A percentile compares a stretch with the other conserved stretches of the same genome.
These are phyloP conservation scores for Palythoa grandiflora DNA, from an alignment of 92 coral and sea anemone genomes.

Conservation along the genomic window DNA sequence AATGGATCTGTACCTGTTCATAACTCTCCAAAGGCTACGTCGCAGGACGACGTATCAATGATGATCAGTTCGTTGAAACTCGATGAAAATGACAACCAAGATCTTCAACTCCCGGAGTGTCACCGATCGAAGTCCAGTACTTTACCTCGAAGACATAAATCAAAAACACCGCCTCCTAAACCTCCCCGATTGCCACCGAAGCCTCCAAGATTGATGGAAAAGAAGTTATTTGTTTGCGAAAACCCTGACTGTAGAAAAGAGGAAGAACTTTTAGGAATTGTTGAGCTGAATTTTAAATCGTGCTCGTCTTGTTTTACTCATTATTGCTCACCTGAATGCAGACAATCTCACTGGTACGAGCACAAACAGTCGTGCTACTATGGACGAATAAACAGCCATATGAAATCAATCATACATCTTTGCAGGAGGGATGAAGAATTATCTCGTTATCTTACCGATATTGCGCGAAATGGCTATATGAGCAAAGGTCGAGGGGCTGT, in stretches of 20 bases:
- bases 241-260: slow-evolving; percentile 89
- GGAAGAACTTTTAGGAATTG: slow-evolving; percentile 93
- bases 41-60: slow-evolving; percentile 52
- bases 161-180: slow-evolving; percentile 89
- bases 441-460: slow-evolving; percentile 74
- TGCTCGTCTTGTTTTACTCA: slow-evolving; percentile 97
- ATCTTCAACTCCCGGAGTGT: slow-evolving; percentile 14
- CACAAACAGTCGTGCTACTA: slow-evolving; percentile 87
- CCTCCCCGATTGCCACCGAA: slow-evolving; percentile 93
- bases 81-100: slow-evolving; percentile 77
- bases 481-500: slow-evolving; percentile 95
- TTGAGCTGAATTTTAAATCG: slow-evolving; percentile 92
- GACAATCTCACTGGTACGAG: slow-evolving; percentile 86
- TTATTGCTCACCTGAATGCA: slow-evolving; percentile 94
- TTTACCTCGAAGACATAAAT: slow-evolving; percentile 74
- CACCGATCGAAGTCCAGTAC: slow-evolving; percentile 76
- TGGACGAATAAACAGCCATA: slow-evolving; percentile 90
- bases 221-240: slow-evolving; percentile 88
- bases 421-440: slow-evolving; percentile 70
- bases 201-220: slow-evolving; percentile 97
- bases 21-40: slow-evolving; percentile 51
- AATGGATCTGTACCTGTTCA: slow-evolving; percentile 55
- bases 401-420: slow-evolving; percentile 79
- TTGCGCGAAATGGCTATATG: slow-evolving; percentile 81
- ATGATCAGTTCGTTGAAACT: slow-evolving; percentile 64